phyloP scores from a whole-genome alignment of 2,888 invertebrate species.

The Epinotia nisella region DNA sequence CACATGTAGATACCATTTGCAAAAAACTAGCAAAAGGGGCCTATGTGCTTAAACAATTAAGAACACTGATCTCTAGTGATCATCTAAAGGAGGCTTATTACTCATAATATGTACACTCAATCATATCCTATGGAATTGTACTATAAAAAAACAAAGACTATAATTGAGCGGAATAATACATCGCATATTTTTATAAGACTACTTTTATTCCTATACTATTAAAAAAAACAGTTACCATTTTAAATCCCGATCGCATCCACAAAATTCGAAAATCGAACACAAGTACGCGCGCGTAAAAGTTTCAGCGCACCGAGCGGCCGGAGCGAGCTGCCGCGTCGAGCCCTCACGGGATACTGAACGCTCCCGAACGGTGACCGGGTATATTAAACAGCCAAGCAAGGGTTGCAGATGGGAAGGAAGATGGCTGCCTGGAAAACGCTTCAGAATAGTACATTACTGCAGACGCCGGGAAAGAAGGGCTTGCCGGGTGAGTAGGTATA shows the following conservation, averaged over 20 bases:
- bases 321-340: slow-evolving; percentile 55
- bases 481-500: too few species aligned
- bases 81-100: too few species aligned
- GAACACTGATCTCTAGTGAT: too few species aligned
- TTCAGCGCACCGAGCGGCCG: slow-evolving; percentile 48
- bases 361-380: slow-evolving; percentile 36
- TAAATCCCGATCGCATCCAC: slow-evolving; percentile 36
- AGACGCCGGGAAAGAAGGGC: too few species aligned
- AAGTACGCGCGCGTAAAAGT: slow-evolving; percentile 48
- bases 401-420: slow-evolving; percentile 36
- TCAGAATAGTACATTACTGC: too few species aligned
- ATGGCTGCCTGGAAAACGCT: not conserved
- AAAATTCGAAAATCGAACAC: slow-evolving; percentile 32
- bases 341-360: slow-evolving; percentile 64
- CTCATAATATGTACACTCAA: too few species aligned
- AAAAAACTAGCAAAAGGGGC: too few species aligned
- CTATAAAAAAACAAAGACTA: too few species aligned
- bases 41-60: too few species aligned
- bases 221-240: slow-evolving; percentile 33
- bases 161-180: too few species aligned
- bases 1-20: too few species aligned
- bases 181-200: not conserved
- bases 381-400: slow-evolving; percentile 53
- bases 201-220: not conserved
- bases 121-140: too few species aligned